Evolutionary conservation across 2,113 vertebrate genomes (phyloP), one percentile per base, ranked within the genome.

Genomic region (Apodemus sylvaticus): DNA sequence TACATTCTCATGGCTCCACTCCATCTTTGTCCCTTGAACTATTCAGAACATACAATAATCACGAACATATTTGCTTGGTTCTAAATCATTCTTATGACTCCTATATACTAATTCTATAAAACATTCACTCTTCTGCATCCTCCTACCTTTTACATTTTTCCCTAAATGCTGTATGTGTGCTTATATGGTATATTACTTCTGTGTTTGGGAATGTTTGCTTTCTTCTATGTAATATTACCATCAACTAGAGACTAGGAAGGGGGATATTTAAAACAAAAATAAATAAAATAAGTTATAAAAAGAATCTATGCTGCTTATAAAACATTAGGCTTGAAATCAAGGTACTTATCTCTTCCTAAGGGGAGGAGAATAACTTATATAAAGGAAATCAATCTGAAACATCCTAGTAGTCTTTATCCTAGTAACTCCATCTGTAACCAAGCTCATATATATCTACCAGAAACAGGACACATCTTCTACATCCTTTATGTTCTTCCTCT

Each of bases 391-490:
- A 8, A 42, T 10, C 36, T 3, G 36, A 53, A 4, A 51, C 0
- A 3, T 60, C 13, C 62, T 34, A 53, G 51, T 68, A 4, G 42
- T 53, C 29, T 70, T 77, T 70, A 20, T 76, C 74, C 42, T 92
- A 58, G 83, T 17, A 70, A 45, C 3, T 36, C 36, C 14, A 24
- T 4, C 12, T 13, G 29, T 66, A 68, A 42, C 3, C 42, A 62
- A 36, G 14, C 0, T 39, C 42, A 29, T 19, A 22, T 10, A 5
- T 1, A 7, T 34, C 12, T 17, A 17, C 17, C 53, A n/a, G 4
- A 12, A 81, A 31, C 8, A 26, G 14, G 9, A 64, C 31, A 62
- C 11, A 4, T 68, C 24, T 55, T 0, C 3, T 73, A 36, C 2
- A 55, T 36, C 4, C 22, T 79, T 1, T 20, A 9, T 3, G 0